A percentile compares a stretch with the other conserved stretches of the same genome.
phyloP scores from a whole-genome alignment of 2,888 invertebrate species.

The Pristionchus entomophagus region DNA sequence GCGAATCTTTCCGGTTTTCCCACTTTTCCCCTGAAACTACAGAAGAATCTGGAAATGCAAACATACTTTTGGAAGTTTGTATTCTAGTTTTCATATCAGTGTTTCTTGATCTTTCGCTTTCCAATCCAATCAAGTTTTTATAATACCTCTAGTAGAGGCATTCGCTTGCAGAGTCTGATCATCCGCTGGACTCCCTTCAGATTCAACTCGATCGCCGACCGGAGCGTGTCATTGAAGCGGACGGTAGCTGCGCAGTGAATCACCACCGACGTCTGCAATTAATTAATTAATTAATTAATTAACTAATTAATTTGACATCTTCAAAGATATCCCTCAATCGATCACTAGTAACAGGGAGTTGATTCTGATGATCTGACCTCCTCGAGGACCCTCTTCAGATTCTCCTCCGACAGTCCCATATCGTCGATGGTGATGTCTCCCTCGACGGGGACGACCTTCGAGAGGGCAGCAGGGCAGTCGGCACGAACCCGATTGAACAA shows the following conservation, averaged over 20 bases:
- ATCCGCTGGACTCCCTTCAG: conserved; percentile 88
- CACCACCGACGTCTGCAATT: conserved; percentile 83
- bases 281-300: neutral
- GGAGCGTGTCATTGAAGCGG: conserved; percentile 88
- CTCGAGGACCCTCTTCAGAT: conserved; percentile 81
- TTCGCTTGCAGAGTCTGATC: conserved; percentile 85
- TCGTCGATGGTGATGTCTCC: conserved; percentile 78
- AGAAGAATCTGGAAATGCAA: too few species aligned
- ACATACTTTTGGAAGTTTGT: too few species aligned
- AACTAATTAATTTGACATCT: neutral
- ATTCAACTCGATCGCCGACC: conserved; percentile 91
- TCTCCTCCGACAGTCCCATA: conserved; percentile 79
- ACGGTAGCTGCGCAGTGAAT: conserved; percentile 95
- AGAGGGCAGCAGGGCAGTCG: conserved; percentile 76
- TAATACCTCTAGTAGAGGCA: conserved; percentile 82
- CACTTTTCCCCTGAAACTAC: too few species aligned
- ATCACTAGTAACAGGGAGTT: too few species aligned
- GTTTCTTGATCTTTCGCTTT: neutral
- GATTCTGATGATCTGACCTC: too few species aligned
- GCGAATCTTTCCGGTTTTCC: too few species aligned
- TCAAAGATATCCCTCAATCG: too few species aligned
- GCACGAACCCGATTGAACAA: conserved; percentile 77
- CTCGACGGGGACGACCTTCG: conserved; percentile 72
- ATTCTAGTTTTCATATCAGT: too few species aligned
- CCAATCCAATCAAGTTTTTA: conserved; percentile 34